Base-by-base conservation (phyloP, 23 tunicate species). In the Aplidium turbinatum region DNA sequence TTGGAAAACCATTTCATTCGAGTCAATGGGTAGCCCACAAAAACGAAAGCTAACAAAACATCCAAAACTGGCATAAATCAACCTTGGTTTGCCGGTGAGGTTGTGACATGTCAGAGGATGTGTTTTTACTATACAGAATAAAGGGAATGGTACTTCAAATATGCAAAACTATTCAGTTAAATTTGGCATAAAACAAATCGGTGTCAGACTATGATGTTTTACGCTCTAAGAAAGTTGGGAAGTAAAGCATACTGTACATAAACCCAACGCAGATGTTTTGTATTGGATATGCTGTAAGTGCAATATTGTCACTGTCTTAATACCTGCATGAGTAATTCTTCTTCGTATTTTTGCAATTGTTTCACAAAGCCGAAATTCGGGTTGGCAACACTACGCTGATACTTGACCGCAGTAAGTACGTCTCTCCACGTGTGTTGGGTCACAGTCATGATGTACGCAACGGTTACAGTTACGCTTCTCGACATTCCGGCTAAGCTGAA, bases 401-500 rank as follows among this genome's bases (percentile, higher is more conserved):
- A 81, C 36, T 78, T 47, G 3, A 90, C 97, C 0, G 97, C 97
- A 51, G 79, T 51, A 13, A 90, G 58, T 18, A 80, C 61, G 27
- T 75, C 75, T 27, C 61, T 48, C 85, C 84, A 77, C 6, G 53
- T 32, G 63, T 93, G 88, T n/a, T 74, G 72, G 13, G 92, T 93
- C 40, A 76, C 68, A n/a, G 93, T 58, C 63, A 73, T 82, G 5
- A 93, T 80, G 77, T 85, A 93, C 26, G 89, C 89, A 2, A 83
- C 81, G 3, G 80, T 63, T 25, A 90, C 89, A 22, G 97, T 90
- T 19, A 90, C 97, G 40, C 97, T 90, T 40, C 97, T 63, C 33
- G 97, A 90, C 4, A 90, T 78, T 53, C 97, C 97, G 1, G 97
- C 97, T 28, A 90, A 68, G 33, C 97, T 90, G 69, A 1, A 72